Evolutionary conservation across 2,797 vertebrate species (phyloP), one percentile per base, ranked within the genome.

Genomic region (Gadopsis marmoratus): DNA sequence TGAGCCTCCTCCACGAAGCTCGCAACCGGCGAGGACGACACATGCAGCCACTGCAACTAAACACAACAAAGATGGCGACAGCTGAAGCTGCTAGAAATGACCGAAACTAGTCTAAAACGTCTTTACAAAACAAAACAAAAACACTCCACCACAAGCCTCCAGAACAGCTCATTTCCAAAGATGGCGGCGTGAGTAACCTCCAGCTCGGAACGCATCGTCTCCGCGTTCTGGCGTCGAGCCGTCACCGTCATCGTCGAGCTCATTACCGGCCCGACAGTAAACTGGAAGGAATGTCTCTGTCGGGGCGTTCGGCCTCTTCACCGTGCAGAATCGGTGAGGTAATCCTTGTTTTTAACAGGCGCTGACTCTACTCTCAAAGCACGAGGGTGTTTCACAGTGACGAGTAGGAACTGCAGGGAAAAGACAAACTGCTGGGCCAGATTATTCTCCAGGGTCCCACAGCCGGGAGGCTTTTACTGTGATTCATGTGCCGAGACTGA

Each of bases 281-380:
- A 88, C 41, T 90, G 92, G 92, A 94, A 94, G 86, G 91, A 93
- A 94, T 93, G 90, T 92, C 84, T 85, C 5, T 69, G 86, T 35
- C 35, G 21, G 45, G 58, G 71, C 41, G 31, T 48, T 41, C 79
- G 58, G 67, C 61, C 76, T 88, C 81, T 79, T 78, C 35, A 77
- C 90, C 88, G 70, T 89, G 90, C 82, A 89, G 82, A 92, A 89
- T 88, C 43, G 5, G 67, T 94, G 92, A 94, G 87, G 91, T 92
- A 90, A 95, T 94, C 77, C 74, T 41, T 31, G 72, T 79, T 91
- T 94, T 94, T 93, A 90, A 93, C 86, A 71, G 86, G 86, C 81
- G 72, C 88, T 95, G 94, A 95, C 92, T 89, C 79, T 35, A 89
- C 88, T 58, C 66, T 63, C 41, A n/a, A 93, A 92, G 91, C 86